Conservation (phyloP, 35 echinoderm and acorn worm genomes). For the Ptychodera flava region DNA sequence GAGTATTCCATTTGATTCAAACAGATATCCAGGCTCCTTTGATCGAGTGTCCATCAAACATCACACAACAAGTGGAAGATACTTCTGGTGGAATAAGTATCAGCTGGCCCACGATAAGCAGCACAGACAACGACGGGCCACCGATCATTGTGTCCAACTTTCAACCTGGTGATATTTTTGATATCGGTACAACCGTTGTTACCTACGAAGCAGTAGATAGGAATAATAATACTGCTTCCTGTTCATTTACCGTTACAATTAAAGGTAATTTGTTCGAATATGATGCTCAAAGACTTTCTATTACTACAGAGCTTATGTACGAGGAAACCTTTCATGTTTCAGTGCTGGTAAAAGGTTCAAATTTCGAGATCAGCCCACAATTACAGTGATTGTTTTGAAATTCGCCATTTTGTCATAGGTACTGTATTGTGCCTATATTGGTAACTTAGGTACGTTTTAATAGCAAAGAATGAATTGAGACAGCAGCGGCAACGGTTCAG, state of each 20-base stretch:
- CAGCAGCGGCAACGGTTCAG: too few species aligned
- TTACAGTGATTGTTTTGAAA: too few species aligned
- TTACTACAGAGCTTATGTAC: too few species aligned
- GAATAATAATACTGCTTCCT: conserved; percentile 9
- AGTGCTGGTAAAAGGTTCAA: too few species aligned
- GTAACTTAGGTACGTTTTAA: too few species aligned
- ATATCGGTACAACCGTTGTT: conserved; percentile 14
- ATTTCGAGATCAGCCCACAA: too few species aligned
- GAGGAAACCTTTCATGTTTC: too few species aligned
- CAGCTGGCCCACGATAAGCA: conserved; percentile 14
- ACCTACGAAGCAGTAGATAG: conserved; percentile 21
- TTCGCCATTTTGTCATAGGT: too few species aligned
- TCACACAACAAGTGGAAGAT: not conserved
- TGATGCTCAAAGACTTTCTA: too few species aligned
- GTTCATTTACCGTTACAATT: conserved; percentile 27
- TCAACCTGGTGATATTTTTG: conserved; percentile 4
- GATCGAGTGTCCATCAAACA: conserved; percentile 19
- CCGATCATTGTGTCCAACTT: not conserved
- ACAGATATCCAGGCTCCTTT: not conserved
- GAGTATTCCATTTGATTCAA: not conserved
- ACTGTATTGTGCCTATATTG: too few species aligned
- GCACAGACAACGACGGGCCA: conserved; percentile 15
- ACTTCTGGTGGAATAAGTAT: not conserved
- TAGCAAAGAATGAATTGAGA: too few species aligned
- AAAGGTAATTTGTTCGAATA: conserved; percentile 37